These are phyloP conservation scores for Pygoscelis antarcticus DNA, from an alignment of 2,113 vertebrate species.

Conservation along the genomic window DNA sequence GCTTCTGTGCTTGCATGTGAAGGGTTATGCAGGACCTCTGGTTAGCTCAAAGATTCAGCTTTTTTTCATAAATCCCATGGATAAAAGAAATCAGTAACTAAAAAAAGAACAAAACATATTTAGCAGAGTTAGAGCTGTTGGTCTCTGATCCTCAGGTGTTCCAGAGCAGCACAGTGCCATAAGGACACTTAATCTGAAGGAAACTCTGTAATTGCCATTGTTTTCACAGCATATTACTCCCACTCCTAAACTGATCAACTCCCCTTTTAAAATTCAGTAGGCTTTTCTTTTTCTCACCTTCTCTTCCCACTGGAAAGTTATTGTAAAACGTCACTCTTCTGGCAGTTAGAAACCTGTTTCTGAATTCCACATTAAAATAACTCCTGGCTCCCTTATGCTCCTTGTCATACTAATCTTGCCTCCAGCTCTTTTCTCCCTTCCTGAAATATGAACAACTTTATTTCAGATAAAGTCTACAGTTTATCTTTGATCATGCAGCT, in stretches of 20 bases:
- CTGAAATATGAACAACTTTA: background rate
- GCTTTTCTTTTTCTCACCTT: background rate
- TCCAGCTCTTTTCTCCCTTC: background rate
- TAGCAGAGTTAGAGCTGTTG: background rate
- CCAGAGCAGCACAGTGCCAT: background rate
- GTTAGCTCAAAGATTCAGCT: background rate
- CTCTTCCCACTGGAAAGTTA: background rate
- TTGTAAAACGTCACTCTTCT: background rate
- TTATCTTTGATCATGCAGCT: background rate
- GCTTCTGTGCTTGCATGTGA: background rate
- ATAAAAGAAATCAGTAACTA: background rate
- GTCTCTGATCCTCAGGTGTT: background rate
- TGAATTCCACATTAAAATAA: background rate
- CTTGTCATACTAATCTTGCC: background rate
- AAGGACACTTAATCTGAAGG: background rate
- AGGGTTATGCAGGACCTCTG: background rate
- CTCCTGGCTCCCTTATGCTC: background rate
- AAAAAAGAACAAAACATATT: background rate
- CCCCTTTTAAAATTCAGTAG: background rate
- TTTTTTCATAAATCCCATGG: background rate
- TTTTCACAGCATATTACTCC: background rate
- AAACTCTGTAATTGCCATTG: background rate
- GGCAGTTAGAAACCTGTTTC: background rate
- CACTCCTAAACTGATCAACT: background rate
- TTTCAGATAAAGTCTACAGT: background rate